Percentiles rank a stretch among this genome's conserved stretches.
phyloP scores from a whole-genome alignment of 2,888 invertebrate genomes.

The Acleris literana region DNA sequence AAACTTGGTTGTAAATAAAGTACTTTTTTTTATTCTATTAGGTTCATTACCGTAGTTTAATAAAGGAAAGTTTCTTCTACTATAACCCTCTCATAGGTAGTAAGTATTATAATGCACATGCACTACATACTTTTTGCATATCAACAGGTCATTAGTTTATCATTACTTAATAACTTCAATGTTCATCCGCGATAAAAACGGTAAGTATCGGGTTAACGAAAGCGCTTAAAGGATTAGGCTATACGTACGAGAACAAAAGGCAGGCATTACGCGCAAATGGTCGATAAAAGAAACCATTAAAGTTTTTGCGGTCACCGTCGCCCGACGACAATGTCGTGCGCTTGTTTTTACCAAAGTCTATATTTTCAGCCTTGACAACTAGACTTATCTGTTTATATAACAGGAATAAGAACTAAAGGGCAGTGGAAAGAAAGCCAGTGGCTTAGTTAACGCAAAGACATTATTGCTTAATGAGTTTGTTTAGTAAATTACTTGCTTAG shows the following conservation, averaged over 20 bases:
- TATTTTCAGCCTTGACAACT: conserved; percentile 32
- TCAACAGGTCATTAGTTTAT: not conserved
- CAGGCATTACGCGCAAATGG: conserved; percentile 63
- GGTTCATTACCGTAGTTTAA: too few species aligned
- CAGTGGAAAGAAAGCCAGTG: too few species aligned
- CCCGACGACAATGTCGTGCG: conserved; percentile 57
- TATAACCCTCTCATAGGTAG: too few species aligned
- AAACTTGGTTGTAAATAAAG: too few species aligned
- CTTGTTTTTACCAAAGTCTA: conserved; percentile 51
- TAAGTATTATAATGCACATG: too few species aligned
- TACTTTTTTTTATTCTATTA: too few species aligned
- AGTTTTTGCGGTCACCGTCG: conserved; percentile 63
- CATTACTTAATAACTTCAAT: not conserved
- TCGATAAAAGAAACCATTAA: conserved; percentile 72
- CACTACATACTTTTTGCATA: not conserved
- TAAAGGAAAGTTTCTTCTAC: too few species aligned
- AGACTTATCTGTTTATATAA: not conserved
- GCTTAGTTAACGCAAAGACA: too few species aligned
- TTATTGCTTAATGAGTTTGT: too few species aligned
- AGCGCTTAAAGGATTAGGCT: conserved; percentile 60
- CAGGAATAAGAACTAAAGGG: not conserved
- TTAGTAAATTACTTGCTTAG: too few species aligned
- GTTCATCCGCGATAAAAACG: not conserved
- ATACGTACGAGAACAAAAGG: conserved; percentile 52
- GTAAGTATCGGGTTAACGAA: conserved; percentile 40